Conservation (phyloP, 2,113 vertebrate species). For the Alosa alosa region DNA sequence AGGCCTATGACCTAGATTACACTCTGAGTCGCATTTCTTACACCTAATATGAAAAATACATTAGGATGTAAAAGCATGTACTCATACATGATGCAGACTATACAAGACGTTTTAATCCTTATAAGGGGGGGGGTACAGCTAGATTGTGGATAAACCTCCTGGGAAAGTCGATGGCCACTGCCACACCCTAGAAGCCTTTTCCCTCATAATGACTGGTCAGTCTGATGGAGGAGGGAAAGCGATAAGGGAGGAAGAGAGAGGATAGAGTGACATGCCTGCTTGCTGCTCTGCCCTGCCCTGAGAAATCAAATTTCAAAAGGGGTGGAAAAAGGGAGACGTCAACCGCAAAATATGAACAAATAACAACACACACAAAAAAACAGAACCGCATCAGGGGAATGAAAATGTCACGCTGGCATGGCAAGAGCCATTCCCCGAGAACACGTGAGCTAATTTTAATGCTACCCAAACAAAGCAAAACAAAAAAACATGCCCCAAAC, state of each 20-base stretch:
- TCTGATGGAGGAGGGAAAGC: slow-evolving; percentile 10
- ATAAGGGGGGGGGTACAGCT: background rate
- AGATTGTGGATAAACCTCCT: background rate
- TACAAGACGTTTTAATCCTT: background rate
- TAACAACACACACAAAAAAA: background rate
- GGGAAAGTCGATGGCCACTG: slow-evolving; percentile 18
- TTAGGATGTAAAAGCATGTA: background rate
- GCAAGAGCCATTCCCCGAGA: background rate
- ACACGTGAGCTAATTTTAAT: background rate
- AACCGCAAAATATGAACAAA: background rate
- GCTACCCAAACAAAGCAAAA: background rate
- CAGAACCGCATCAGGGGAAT: background rate
- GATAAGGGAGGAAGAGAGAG: background rate
- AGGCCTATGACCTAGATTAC: background rate
- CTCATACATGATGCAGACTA: background rate
- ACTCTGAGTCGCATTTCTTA: background rate
- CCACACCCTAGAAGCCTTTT: slow-evolving; percentile 45
- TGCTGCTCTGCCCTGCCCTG: too few relatives aligned
- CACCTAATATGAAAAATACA: background rate
- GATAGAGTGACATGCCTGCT: background rate
- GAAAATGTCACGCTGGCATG: background rate
- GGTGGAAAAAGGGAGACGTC: background rate
- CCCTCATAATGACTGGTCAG: slow-evolving; percentile 19
- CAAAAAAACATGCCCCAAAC: slow-evolving; percentile 11
- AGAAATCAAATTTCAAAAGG: background rate